These are phyloP conservation scores for Anguilla pacifica DNA, from an alignment of 2,797 vertebrate genomes.

Conservation along the genomic window DNA sequence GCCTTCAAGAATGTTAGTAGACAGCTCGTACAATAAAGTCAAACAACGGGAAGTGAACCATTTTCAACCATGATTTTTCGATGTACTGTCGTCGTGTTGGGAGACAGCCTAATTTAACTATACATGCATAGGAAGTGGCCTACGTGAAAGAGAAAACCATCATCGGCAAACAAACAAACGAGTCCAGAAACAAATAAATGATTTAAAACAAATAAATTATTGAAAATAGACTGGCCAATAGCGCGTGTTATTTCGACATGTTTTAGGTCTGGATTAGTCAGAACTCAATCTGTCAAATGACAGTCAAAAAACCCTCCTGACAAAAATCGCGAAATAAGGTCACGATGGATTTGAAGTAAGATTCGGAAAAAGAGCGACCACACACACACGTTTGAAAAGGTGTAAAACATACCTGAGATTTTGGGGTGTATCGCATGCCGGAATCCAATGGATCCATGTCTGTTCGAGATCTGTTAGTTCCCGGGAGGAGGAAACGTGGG, in stretches of 20 bases:
- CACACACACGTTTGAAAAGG: background rate
- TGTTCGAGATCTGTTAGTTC: background rate
- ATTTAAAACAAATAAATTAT: background rate
- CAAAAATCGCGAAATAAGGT: background rate
- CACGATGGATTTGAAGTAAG: background rate
- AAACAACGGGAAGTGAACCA: background rate
- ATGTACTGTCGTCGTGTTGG: background rate
- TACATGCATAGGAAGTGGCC: background rate
- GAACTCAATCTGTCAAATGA: background rate
- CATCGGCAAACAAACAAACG: background rate
- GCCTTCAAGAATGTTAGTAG: background rate
- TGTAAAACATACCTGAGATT: slow-evolving; percentile 39
- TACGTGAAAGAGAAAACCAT: background rate
- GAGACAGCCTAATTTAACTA: background rate
- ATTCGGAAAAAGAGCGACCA: background rate
- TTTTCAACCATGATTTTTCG: background rate
- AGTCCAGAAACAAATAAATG: background rate
- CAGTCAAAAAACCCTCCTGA: background rate
- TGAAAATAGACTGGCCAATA: background rate
- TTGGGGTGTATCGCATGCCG: slow-evolving; percentile 66
- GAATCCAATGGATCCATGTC: slow-evolving; percentile 70
- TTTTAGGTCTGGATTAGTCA: background rate
- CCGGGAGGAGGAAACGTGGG: background rate
- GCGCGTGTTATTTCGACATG: background rate
- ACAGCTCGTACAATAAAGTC: background rate